Percentiles rank a stretch among this genome's conserved stretches.
These are phyloP conservation scores for Brachystomella parvula DNA, from an alignment of 1,140 invertebrate species.

Conservation along the genomic window DNA sequence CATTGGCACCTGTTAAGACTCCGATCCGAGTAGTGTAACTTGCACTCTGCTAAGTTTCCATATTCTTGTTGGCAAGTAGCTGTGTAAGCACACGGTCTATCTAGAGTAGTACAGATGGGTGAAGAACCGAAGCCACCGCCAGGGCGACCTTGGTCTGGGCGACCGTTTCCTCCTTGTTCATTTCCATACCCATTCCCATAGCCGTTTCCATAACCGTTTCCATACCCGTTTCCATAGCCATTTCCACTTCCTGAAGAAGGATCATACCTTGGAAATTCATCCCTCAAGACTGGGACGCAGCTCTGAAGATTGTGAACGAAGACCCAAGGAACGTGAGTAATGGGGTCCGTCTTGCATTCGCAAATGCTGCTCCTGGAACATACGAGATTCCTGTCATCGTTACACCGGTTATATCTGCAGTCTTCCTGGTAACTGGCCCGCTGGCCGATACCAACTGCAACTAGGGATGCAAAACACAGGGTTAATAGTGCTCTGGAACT, in stretches of 20 bases:
- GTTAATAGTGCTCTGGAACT: too few species aligned
- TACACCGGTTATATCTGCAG: background rate
- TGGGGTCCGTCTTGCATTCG: background rate
- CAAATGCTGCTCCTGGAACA: background rate
- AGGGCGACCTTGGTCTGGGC: background rate
- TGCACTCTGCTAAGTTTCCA: slow-evolving; percentile 1
- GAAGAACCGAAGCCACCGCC: background rate
- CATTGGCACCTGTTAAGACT: background rate
- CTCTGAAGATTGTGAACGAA: background rate
- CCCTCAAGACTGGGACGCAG: background rate
- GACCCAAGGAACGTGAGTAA: background rate
- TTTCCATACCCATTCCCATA: too few species aligned
- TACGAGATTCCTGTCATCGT: background rate
- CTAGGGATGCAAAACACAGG: too few species aligned
- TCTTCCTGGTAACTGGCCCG: background rate
- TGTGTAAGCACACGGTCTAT: background rate
- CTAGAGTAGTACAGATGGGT: background rate
- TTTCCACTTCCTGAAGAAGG: too few species aligned
- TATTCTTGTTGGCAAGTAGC: background rate
- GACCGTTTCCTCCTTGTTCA: too few species aligned
- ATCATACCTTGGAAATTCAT: background rate
- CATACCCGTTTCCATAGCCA: too few species aligned
- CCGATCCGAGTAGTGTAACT: background rate
- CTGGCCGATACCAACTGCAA: too few species aligned
- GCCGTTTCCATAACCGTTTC: too few species aligned